These are phyloP conservation scores for Gallirallus australis DNA, from an alignment of 2,797 vertebrate genomes.

Conservation along the genomic window DNA sequence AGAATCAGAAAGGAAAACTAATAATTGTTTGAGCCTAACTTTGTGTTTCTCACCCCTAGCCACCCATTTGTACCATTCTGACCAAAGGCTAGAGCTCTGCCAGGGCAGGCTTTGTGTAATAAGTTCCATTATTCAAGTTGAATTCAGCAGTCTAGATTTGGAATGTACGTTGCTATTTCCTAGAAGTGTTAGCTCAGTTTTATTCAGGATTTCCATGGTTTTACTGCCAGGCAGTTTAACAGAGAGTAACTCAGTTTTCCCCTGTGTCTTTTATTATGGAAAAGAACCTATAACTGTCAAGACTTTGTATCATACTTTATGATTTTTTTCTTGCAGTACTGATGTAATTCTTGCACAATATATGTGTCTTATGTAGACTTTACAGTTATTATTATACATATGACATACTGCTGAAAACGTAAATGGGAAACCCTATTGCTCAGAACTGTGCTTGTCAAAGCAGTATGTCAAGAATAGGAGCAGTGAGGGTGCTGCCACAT, in stretches of 20 bases:
- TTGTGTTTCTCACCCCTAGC: neutral
- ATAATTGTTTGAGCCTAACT: neutral
- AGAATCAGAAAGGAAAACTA: neutral
- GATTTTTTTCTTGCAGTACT: neutral
- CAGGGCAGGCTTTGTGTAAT: neutral
- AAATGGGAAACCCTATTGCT: neutral
- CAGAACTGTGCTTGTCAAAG: neutral
- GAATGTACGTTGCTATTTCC: neutral
- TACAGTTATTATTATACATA: neutral
- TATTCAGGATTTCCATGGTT: conserved; percentile 40
- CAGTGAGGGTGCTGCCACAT: neutral
- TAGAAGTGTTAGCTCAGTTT: neutral
- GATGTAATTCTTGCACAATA: neutral
- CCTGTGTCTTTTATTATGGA: neutral
- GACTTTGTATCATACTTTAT: neutral
- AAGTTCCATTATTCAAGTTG: neutral
- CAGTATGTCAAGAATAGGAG: neutral
- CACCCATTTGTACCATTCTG: neutral
- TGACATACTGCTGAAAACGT: neutral
- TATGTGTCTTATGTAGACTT: neutral
- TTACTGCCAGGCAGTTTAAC: conserved; percentile 38
- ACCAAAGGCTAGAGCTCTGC: neutral
- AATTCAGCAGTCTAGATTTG: neutral
- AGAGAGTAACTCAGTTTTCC: neutral
- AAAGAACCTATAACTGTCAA: neutral